A percentile compares a stretch with the other conserved stretches of the same genome.
These are phyloP conservation scores for Caenorhabditis sp. DNA, from an alignment of 2,888 invertebrate species.

Conservation along the genomic window DNA sequence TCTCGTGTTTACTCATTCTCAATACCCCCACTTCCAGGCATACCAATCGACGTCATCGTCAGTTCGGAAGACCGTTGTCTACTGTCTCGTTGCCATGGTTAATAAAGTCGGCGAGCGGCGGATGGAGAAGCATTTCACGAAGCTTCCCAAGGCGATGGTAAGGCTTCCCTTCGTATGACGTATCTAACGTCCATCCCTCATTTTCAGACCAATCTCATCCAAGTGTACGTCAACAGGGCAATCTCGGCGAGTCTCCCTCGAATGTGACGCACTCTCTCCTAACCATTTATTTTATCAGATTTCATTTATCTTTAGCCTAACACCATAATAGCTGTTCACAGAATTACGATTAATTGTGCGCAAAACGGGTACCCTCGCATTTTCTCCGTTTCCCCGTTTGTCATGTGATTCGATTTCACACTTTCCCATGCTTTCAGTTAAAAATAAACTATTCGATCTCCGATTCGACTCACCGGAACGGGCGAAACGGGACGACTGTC, in stretches of 20 bases:
- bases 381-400: constrained; percentile 4
- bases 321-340: not conserved
- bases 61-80: constrained; percentile 52
- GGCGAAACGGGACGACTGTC: constrained; percentile 47
- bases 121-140: constrained; percentile 45
- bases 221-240: constrained; percentile 54
- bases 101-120: constrained; percentile 41
- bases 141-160: constrained; percentile 55
- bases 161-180: constrained; percentile 29
- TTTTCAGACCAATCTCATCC: constrained; percentile 53
- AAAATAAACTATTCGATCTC: not conserved
- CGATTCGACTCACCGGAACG: constrained; percentile 32
- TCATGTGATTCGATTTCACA: constrained; percentile 7
- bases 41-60: constrained; percentile 51
- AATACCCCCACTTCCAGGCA: constrained; percentile 25
- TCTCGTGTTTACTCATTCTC: too few relatives aligned
- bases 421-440: not conserved
- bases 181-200: not conserved
- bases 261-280: constrained; percentile 1
- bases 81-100: constrained; percentile 52
- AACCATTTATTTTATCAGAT: not conserved
- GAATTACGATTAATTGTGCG: not conserved
- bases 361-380: constrained; percentile 21
- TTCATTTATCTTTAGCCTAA: not conserved
- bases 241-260: constrained; percentile 45